phyloP scores from a whole-genome alignment of 2,888 invertebrate genomes.

The Physocephala rufipes region DNA sequence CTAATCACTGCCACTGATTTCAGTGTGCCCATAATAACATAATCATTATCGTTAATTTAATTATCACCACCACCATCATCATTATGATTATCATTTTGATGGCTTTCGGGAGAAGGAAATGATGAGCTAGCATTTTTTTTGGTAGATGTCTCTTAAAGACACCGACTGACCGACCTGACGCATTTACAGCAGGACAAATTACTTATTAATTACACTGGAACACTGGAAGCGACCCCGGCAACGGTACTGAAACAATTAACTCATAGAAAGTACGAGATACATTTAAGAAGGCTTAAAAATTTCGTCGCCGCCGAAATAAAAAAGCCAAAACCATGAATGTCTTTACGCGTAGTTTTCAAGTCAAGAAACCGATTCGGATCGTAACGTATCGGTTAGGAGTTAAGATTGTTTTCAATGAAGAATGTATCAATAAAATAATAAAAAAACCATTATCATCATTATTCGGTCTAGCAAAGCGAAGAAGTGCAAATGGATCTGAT shows the following conservation, averaged over 20 bases:
- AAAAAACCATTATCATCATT: conserved; percentile 7
- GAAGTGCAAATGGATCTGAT: conserved; percentile 18
- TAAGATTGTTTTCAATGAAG: neutral
- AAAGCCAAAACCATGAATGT: neutral
- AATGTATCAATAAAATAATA: conserved; percentile 24
- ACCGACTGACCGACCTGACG: too few species aligned
- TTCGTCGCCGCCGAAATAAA: neutral
- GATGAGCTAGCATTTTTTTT: neutral
- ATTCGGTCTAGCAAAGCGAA: neutral
- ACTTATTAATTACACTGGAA: conserved; percentile 25
- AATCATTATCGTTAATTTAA: too few species aligned
- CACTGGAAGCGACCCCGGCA: conserved; percentile 6
- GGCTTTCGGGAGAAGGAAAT: neutral
- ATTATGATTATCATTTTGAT: conserved; percentile 7
- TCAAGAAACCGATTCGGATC: neutral
- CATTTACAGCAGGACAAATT: conserved; percentile 13
- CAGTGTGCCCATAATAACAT: too few species aligned
- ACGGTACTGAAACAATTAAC: neutral
- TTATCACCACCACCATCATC: too few species aligned
- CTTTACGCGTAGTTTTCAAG: too few species aligned
- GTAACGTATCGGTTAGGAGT: neutral
- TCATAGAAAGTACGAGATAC: neutral
- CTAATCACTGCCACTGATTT: neutral
- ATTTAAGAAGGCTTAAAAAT: conserved; percentile 14
- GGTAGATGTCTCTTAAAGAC: neutral